These are phyloP conservation scores for Chelonus insularis DNA, from an alignment of 1,140 invertebrate species.

Conservation along the genomic window DNA sequence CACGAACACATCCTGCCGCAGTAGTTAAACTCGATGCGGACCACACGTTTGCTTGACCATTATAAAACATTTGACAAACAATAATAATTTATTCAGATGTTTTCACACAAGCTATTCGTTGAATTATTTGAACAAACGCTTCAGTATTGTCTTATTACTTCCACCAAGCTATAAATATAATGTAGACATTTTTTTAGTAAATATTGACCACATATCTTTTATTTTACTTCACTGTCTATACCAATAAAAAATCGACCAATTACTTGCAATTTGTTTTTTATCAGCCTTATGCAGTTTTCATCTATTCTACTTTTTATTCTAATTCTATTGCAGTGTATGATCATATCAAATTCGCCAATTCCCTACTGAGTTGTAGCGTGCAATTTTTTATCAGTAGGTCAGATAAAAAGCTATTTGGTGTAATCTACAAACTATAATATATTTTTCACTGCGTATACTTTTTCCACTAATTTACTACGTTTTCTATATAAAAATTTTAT, in stretches of 20 bases:
- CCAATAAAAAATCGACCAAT: too few relatives aligned
- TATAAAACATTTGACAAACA: conserved; percentile 53
- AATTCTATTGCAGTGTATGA: not conserved
- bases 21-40: conserved; percentile 5
- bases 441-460: not conserved
- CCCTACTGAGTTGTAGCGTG: conserved; percentile 10
- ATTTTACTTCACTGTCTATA: too few relatives aligned
- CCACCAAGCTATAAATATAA: too few relatives aligned
- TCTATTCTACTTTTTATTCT: not conserved
- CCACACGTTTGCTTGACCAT: not conserved
- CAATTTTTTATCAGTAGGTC: conserved; percentile 14
- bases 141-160: too few relatives aligned
- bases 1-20: conserved; percentile 17
- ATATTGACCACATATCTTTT: too few relatives aligned
- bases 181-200: too few relatives aligned
- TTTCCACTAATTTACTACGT: too few relatives aligned
- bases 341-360: conserved; percentile 18
- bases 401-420: conserved; percentile 21
- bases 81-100: conserved; percentile 57
- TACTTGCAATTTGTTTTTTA: too few relatives aligned
- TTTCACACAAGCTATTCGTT: conserved; percentile 41
- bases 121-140: conserved; percentile 8
- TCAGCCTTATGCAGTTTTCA: not conserved
- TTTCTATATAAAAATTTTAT: too few relatives aligned
- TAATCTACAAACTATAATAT: conserved; percentile 15